phyloP scores from a whole-genome alignment of 2,797 vertebrate species.

The Clamator glandarius region DNA sequence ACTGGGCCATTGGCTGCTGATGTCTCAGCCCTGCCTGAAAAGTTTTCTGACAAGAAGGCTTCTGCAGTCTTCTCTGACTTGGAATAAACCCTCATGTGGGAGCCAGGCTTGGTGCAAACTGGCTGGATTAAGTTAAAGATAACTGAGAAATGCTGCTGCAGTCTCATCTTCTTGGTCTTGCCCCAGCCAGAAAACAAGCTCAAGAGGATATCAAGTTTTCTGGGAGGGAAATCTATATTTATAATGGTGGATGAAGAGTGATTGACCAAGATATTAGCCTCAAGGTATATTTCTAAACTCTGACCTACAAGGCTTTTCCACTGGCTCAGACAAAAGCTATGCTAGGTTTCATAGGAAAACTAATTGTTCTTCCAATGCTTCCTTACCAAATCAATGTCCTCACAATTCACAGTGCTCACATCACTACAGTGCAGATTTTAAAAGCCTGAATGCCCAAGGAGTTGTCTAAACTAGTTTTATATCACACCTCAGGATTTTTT shows the following conservation, averaged over 20 bases:
- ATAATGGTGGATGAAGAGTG: background rate
- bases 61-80: fast-evolving
- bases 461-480: background rate
- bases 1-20: fast-evolving
- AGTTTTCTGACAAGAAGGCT: background rate
- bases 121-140: background rate
- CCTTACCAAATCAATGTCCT: background rate
- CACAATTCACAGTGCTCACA: background rate
- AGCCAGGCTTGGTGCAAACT: background rate
- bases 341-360: background rate
- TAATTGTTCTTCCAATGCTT: background rate
- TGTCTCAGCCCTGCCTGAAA: background rate
- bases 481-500: background rate
- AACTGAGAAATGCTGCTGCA: background rate
- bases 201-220: background rate
- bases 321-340: background rate
- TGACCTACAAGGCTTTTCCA: background rate
- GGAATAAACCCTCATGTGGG: background rate
- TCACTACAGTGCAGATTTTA: background rate
- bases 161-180: background rate
- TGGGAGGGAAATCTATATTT: background rate
- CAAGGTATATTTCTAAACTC: background rate
- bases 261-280: background rate
- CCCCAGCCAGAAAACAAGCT: background rate
- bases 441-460: background rate